Evolutionary conservation across 2,113 vertebrate genomes (phyloP).

Genomic region (Oenanthe oenanthe): DNA sequence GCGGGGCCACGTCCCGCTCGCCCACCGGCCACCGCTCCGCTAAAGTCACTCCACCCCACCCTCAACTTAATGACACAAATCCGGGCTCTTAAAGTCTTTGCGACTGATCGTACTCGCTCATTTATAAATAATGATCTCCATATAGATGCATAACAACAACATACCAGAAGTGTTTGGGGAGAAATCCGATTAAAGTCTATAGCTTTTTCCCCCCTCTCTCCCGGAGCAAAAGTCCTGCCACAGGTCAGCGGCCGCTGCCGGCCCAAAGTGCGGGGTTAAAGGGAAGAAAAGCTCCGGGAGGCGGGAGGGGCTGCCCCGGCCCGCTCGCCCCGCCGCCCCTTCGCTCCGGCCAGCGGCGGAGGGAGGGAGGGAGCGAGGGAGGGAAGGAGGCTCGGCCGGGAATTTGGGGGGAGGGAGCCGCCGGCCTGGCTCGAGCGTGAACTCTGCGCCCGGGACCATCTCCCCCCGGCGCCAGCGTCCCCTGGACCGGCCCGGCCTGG

Average conservation of each 20-base stretch:
- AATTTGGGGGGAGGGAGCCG: background rate
- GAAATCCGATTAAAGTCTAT: conserved; percentile 61
- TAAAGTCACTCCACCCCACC: background rate
- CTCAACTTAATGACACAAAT: conserved; percentile 49
- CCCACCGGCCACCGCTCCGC: background rate
- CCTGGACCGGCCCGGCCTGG: background rate
- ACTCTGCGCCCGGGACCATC: background rate
- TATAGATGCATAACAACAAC: conserved; percentile 60
- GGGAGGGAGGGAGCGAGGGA: background rate
- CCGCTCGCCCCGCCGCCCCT: background rate
- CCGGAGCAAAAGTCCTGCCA: conserved; percentile 24
- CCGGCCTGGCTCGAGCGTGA: background rate
- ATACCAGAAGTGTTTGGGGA: conserved; percentile 52
- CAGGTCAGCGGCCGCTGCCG: conserved; percentile 10
- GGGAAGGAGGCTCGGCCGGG: background rate
- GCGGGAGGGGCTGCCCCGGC: background rate
- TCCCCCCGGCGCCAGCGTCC: conserved; percentile 6
- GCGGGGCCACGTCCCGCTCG: background rate
- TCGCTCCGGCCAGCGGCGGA: too few relatives aligned
- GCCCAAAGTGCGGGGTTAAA: background rate
- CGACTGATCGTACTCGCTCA: conserved; percentile 43
- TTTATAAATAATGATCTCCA: conserved; percentile 65
- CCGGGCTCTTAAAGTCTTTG: conserved; percentile 62
- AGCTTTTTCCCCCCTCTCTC: background rate
- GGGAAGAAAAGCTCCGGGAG: background rate